These are phyloP conservation scores for Zaprionus tsacasi DNA, from an alignment of 1,140 invertebrate genomes.

Conservation along the genomic window DNA sequence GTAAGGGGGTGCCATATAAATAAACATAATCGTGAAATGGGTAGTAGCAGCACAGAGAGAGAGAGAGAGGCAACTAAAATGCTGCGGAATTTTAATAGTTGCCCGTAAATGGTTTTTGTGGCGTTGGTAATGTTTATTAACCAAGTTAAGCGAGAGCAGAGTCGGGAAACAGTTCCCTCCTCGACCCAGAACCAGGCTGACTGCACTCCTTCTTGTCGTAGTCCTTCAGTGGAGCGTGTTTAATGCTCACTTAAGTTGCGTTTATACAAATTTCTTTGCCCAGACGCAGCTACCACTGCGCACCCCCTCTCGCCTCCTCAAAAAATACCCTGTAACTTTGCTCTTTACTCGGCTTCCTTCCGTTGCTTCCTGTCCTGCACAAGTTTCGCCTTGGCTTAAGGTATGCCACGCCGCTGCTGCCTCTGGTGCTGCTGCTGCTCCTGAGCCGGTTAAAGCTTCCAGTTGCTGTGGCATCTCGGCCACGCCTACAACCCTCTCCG, in stretches of 20 bases:
- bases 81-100: constrained; percentile 80
- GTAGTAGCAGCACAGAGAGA: constrained; percentile 23
- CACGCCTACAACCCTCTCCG: background rate
- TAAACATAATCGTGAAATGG: constrained; percentile 76
- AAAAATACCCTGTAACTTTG: constrained; percentile 42
- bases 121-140: constrained; percentile 82
- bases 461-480: constrained; percentile 11
- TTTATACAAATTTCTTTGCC: constrained; percentile 74
- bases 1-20: constrained; percentile 61
- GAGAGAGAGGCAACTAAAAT: constrained; percentile 68
- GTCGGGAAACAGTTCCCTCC: constrained; percentile 12
- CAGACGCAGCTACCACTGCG: background rate
- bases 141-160: constrained; percentile 60
- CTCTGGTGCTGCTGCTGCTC: background rate
- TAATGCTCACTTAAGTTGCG: constrained; percentile 81
- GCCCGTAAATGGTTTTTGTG: constrained; percentile 79
- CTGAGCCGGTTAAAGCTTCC: background rate
- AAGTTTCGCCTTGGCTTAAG: constrained; percentile 30
- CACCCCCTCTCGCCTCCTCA: background rate
- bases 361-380: constrained; percentile 20
- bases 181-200: no score
- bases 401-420: constrained; percentile 15
- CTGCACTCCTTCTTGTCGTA: background rate
- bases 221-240: constrained; percentile 73
- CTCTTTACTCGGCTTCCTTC: constrained; percentile 34